These are phyloP conservation scores for Catotricha subobsoleta DNA, from an alignment of 2,888 invertebrate species.

Conservation along the genomic window DNA sequence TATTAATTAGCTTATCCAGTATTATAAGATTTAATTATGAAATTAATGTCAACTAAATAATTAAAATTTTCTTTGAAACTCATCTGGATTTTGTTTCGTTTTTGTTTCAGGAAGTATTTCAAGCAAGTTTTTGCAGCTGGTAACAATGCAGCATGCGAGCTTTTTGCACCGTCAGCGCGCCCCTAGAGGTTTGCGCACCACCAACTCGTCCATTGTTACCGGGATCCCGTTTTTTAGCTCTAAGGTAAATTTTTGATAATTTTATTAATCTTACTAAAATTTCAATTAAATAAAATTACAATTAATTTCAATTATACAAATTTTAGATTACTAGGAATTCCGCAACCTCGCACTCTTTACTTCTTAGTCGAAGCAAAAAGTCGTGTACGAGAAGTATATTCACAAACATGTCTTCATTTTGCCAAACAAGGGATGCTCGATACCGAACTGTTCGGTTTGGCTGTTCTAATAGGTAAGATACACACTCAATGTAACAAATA, in stretches of 20 bases:
- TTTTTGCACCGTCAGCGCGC: slow-evolving; percentile 67
- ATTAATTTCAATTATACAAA: background rate
- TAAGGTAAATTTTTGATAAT: slow-evolving; percentile 21
- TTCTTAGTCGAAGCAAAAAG: slow-evolving; percentile 54
- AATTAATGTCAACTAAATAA: too few species aligned
- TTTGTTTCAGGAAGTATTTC: slow-evolving; percentile 28
- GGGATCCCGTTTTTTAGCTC: slow-evolving; percentile 41
- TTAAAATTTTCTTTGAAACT: too few species aligned
- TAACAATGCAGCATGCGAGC: slow-evolving; percentile 43
- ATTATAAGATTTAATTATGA: too few species aligned
- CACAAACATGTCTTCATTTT: slow-evolving; percentile 63
- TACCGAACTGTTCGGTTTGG: slow-evolving; percentile 66
- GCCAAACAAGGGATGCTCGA: slow-evolving; percentile 64
- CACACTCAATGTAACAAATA: too few species aligned
- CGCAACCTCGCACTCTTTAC: slow-evolving; percentile 29
- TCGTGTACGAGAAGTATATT: slow-evolving; percentile 62
- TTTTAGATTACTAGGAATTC: slow-evolving; percentile 28
- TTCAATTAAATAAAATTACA: slow-evolving; percentile 1
- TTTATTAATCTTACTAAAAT: background rate
- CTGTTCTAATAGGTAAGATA: slow-evolving; percentile 60
- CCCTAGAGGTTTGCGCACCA: slow-evolving; percentile 58
- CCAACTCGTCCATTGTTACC: slow-evolving; percentile 36
- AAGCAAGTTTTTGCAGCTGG: slow-evolving; percentile 28
- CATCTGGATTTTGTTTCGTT: background rate
- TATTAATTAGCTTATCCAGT: too few species aligned